Conservation (phyloP, 2,888 invertebrate genomes). For the Agapostemon virescens region DNA sequence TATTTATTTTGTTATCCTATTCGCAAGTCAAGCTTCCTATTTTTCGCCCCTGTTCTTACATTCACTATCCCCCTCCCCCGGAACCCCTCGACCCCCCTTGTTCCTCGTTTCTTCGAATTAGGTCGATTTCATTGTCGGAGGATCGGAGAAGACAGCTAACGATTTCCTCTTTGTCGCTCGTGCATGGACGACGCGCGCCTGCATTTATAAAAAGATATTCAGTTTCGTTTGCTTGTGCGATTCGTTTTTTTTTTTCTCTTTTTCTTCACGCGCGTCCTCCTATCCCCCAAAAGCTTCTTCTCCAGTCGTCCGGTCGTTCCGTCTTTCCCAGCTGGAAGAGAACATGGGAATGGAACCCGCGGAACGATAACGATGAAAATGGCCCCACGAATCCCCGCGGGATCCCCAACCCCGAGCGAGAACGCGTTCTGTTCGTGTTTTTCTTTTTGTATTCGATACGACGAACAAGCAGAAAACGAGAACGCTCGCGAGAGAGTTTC, state of each 20-base stretch:
- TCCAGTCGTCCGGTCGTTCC: conserved; percentile 28
- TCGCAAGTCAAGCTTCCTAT: conserved; percentile 64
- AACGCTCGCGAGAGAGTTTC: conserved; percentile 50
- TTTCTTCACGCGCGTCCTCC: no score
- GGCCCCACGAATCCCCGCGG: not conserved
- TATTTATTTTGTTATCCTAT: conserved; percentile 80
- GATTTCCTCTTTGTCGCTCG: not conserved
- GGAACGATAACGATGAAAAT: conserved; percentile 26
- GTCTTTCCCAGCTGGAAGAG: not conserved
- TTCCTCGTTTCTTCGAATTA: conserved; percentile 41
- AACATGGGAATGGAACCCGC: not conserved
- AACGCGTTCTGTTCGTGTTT: conserved; percentile 49
- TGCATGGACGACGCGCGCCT: conserved; percentile 2
- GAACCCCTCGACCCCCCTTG: conserved; percentile 8
- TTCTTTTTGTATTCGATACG: conserved; percentile 32
- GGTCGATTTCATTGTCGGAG: conserved; percentile 20
- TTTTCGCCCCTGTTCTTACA: conserved; percentile 56
- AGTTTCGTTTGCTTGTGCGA: not conserved
- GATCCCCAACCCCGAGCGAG: conserved; percentile 28
- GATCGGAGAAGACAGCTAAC: conserved; percentile 42
- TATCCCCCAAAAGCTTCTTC: conserved; percentile 33
- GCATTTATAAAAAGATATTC: conserved; percentile 43
- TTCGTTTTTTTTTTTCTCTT: not conserved
- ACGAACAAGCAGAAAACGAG: conserved; percentile 21
- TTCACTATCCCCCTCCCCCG: conserved; percentile 33